phyloP scores from a whole-genome alignment of 2,113 vertebrate species.

The Xyliphius kryptos region DNA sequence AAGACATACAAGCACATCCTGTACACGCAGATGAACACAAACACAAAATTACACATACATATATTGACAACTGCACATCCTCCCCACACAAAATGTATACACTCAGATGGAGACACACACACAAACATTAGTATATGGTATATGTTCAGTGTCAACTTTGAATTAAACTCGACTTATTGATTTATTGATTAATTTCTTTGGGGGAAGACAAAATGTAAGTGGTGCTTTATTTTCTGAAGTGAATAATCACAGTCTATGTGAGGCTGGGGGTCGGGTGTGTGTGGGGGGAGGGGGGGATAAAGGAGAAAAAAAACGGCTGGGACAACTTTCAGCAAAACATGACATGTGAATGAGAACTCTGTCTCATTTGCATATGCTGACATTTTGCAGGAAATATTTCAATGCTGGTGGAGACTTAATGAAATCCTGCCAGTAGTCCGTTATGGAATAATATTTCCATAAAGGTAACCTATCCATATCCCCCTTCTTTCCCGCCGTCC shows the following conservation, averaged over 20 bases:
- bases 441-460: conserved; percentile 98
- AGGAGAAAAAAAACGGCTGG: conserved; percentile 49
- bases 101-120: too few relatives aligned
- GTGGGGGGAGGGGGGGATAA: conserved; percentile 9
- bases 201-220: not conserved
- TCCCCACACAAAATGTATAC: too few relatives aligned
- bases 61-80: too few relatives aligned
- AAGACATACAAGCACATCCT: too few relatives aligned
- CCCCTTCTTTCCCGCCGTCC: conserved; percentile 54
- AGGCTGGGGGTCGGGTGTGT: not conserved
- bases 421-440: conserved; percentile 95
- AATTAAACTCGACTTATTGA: conserved; percentile 32
- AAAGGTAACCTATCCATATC: conserved; percentile 96
- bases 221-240: conserved; percentile 15
- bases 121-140: too few relatives aligned
- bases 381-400: conserved; percentile 98
- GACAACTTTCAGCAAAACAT: conserved; percentile 84
- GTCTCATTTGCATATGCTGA: conserved; percentile 98
- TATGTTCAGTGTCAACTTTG: not conserved
- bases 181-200: conserved; percentile 34
- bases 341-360: conserved; percentile 72
- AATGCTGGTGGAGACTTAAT: conserved; percentile 92
- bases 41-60: too few relatives aligned
- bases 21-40: too few relatives aligned
- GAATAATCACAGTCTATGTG: conserved; percentile 4